Conservation (phyloP, 2,888 invertebrate species). For the Synanthedon myopaeformis region DNA sequence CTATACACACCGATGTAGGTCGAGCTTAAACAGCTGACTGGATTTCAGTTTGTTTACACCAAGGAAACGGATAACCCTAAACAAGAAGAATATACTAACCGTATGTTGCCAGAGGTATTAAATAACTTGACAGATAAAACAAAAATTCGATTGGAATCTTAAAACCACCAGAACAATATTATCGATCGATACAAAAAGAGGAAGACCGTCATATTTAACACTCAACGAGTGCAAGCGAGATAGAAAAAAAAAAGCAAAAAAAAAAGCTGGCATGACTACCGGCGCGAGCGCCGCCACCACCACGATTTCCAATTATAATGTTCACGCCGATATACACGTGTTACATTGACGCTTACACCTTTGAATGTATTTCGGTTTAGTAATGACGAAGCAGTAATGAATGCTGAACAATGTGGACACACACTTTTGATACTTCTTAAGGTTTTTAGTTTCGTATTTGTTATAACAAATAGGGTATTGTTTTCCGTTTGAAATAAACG, state of each 20-base stretch:
- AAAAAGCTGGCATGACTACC: constrained; percentile 16
- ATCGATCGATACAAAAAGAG: constrained; percentile 38
- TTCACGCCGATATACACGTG: constrained; percentile 16
- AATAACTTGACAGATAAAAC: constrained; percentile 30
- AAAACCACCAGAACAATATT: constrained; percentile 46
- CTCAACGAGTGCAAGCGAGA: constrained; percentile 31
- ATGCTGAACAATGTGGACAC: constrained; percentile 1
- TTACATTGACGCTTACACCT: constrained; percentile 26
- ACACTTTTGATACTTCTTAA: not conserved
- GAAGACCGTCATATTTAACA: constrained; percentile 31
- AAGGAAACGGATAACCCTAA: too few species aligned
- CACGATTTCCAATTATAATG: constrained; percentile 10
- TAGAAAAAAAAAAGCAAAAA: constrained; percentile 16
- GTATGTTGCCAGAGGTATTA: constrained; percentile 6
- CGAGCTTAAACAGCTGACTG: too few species aligned
- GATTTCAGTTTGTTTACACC: not conserved
- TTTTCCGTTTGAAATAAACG: constrained; percentile 26
- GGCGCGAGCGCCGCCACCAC: constrained; percentile 19
- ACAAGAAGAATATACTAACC: not conserved
- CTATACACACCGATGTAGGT: too few species aligned
- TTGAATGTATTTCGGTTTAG: constrained; percentile 7
- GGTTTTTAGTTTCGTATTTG: constrained; percentile 9
- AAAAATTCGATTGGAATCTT: constrained; percentile 37
- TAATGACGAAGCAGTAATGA: constrained; percentile 16
- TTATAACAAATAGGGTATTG: constrained; percentile 29